These are phyloP conservation scores for Monoplex corrugatus DNA, from an alignment of 2,888 invertebrate genomes.

Conservation along the genomic window DNA sequence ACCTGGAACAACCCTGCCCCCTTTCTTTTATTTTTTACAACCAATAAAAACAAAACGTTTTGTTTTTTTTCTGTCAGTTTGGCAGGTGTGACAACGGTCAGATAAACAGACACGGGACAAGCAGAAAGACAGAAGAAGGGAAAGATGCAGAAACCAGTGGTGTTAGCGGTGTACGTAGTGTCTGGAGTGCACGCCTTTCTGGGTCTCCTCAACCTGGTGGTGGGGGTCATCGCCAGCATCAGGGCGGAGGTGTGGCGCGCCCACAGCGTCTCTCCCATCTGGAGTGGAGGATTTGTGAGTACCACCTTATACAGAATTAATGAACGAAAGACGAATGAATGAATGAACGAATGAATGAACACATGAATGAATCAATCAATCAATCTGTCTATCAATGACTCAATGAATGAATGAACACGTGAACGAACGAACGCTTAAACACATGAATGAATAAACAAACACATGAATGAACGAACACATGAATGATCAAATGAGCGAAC, in stretches of 20 bases:
- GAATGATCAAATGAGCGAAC: too few species aligned
- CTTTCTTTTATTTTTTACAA: neutral
- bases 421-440: too few species aligned
- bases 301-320: too few species aligned
- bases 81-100: neutral
- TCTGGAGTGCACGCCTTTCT: constrained; percentile 78
- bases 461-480: too few species aligned
- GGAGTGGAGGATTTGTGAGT: constrained; percentile 82
- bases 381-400: too few species aligned
- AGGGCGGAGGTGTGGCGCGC: constrained; percentile 81
- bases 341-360: too few species aligned
- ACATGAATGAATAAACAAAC: too few species aligned
- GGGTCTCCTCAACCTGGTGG: constrained; percentile 77
- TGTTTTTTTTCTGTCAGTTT: neutral
- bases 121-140: neutral
- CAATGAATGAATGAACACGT: too few species aligned
- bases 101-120: neutral
- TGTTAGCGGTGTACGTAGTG: constrained; percentile 75
- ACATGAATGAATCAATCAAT: too few species aligned
- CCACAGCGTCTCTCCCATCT: constrained; percentile 81
- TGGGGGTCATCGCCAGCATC: constrained; percentile 79
- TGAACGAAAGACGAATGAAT: too few species aligned
- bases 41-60: too few species aligned
- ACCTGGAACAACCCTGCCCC: neutral
- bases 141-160: constrained; percentile 73